phyloP scores from a whole-genome alignment of 2,888 invertebrate species.

The Lasioglossum pauxillum region DNA sequence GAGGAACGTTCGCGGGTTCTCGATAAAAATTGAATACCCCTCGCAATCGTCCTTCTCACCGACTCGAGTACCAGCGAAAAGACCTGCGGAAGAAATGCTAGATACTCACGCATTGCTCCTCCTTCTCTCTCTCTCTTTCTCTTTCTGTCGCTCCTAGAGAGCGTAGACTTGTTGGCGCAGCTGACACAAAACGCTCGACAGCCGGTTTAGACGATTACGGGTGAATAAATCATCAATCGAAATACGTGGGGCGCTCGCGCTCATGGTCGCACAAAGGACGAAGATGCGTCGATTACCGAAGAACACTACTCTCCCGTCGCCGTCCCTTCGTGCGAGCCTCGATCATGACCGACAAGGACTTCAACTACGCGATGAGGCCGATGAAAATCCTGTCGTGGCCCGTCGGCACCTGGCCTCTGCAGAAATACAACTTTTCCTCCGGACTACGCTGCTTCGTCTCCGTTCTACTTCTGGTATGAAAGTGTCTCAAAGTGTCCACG shows the following conservation, averaged over 20 bases:
- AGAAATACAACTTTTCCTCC: neutral
- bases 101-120: neutral
- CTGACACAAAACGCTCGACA: neutral
- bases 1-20: neutral
- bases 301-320: neutral
- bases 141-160: rapidly evolving
- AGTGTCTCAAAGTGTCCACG: neutral
- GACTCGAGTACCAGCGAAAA: neutral
- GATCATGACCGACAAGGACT: constrained; percentile 29
- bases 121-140: neutral
- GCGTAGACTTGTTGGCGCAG: neutral
- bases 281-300: neutral
- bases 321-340: neutral
- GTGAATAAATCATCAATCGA: constrained; percentile 31
- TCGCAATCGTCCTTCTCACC: neutral
- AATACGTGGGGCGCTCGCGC: neutral
- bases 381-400: constrained; percentile 37
- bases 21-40: neutral
- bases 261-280: too few relatives aligned
- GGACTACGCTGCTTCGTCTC: neutral
- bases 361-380: constrained; percentile 37
- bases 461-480: constrained; percentile 8
- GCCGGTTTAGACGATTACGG: neutral
- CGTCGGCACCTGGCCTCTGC: constrained; percentile 38
- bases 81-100: neutral